Base-by-base conservation (phyloP, 2,113 vertebrate species). In the Indicator indicator region DNA sequence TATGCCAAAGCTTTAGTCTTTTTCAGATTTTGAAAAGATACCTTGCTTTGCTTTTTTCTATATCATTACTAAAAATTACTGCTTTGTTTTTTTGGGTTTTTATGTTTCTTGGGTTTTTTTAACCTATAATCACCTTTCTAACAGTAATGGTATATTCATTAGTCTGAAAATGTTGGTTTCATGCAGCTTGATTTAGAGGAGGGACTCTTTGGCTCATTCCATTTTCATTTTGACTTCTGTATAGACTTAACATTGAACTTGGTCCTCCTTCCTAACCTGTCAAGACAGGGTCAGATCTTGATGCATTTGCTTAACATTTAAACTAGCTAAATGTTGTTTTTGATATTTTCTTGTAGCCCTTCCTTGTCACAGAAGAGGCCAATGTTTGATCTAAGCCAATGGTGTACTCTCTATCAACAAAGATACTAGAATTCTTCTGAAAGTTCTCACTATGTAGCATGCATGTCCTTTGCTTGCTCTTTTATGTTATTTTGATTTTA, bases 401-500 rank as follows among this genome's bases (percentile, higher is more conserved):
- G 13, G 9, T 40, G 21, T 81, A n/a, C 33, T 46, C 26, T 96
- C 54, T 33, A 7, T 78, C 33, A 54, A 26, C 48, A 81, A 16
- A 54, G 12, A 24, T 50, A 33, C 48, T 32, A 68, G 56, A 76
- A 58, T 8, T 8, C 7, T 50, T 36, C 21, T 2, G 9, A 79
- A 77, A 7, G 13, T 59, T 62, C 85, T 52, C 14, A 19, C 14
- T 56, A n/a, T 17, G 86, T 76, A 67, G 19, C 6, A 23, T 33
- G 60, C 18, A 10, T 32, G 36, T 82, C 26, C 32, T 64, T 67
- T 1, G 4, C 42, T 86, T 93, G 27, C 46, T 71, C 5, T 82
- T 92, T 87, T 88, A 23, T 54, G 48, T 59, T 58, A 36, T 87
- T 95, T 95, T 67, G 44, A 85, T 33, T 74, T 69, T 67, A 52